Conservation (phyloP, 2,113 vertebrate genomes). For the Narcine bancroftii region DNA sequence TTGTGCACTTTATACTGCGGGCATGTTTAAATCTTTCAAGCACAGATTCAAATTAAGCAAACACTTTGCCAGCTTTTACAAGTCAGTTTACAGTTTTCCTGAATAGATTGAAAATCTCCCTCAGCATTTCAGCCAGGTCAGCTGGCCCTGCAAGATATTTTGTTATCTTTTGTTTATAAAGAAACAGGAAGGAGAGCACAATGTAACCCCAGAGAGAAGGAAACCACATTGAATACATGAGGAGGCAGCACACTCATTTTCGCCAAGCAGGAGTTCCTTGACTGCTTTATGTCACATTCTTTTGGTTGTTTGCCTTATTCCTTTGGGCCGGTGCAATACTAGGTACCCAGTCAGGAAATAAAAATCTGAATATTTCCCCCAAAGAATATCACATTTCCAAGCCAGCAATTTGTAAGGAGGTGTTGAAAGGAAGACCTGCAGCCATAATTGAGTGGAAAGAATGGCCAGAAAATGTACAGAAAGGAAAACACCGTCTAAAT, state of each 20-base stretch:
- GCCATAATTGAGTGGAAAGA: background rate
- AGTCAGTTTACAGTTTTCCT: background rate
- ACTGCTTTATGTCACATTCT: background rate
- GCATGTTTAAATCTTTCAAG: too few relatives aligned
- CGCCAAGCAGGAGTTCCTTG: background rate
- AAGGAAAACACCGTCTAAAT: background rate
- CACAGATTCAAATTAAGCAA: background rate
- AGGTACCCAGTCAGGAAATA: background rate
- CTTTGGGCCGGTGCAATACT: background rate
- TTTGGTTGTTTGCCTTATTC: background rate
- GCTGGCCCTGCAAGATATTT: background rate
- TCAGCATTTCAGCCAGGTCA: background rate
- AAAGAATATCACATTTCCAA: background rate
- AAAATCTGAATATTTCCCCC: background rate
- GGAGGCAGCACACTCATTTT: background rate
- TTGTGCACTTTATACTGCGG: background rate
- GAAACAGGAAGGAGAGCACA: background rate
- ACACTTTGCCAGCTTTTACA: background rate
- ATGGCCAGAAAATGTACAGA: background rate
- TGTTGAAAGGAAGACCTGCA: background rate
- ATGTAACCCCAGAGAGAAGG: background rate
- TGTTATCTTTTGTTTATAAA: background rate
- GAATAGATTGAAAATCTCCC: background rate
- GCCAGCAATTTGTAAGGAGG: background rate
- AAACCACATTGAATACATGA: background rate